Evolutionary conservation across 1,140 invertebrate species (phyloP).

Genomic region (Thalassaphorura encarpata): DNA sequence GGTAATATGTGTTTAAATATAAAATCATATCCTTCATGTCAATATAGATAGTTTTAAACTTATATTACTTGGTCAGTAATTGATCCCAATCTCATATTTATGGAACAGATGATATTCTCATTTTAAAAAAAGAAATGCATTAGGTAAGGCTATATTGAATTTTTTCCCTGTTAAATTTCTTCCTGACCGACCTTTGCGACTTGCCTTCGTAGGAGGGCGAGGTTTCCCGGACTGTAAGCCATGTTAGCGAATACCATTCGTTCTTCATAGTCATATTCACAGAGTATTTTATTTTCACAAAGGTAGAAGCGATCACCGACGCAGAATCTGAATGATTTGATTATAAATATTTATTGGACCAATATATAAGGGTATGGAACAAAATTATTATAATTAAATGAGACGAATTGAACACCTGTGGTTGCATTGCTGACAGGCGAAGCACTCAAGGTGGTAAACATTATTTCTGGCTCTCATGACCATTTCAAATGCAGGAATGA

Average conservation of each 20-base stretch:
- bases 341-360: too few relatives aligned
- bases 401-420: constrained; percentile 69
- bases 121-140: too few relatives aligned
- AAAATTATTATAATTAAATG: too few relatives aligned
- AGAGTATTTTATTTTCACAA: constrained; percentile 94
- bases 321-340: constrained; percentile 7
- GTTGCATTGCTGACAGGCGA: constrained; percentile 96
- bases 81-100: too few relatives aligned
- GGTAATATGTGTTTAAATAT: too few relatives aligned
- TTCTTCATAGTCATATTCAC: constrained; percentile 91
- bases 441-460: constrained; percentile 96
- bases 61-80: too few relatives aligned
- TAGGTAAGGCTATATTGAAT: too few relatives aligned
- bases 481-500: constrained; percentile 97
- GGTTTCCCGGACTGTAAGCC: constrained; percentile 45
- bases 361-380: too few relatives aligned
- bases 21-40: too few relatives aligned
- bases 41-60: too few relatives aligned
- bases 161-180: too few relatives aligned
- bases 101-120: too few relatives aligned
- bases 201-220: constrained; percentile 47
- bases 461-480: constrained; percentile 94
- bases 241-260: constrained; percentile 48
- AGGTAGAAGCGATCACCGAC: constrained; percentile 54
- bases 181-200: constrained; percentile 35